Evolutionary conservation across 2,888 invertebrate genomes (phyloP), one percentile per base, ranked within the genome.

Genomic region (Cistogaster globosa): DNA sequence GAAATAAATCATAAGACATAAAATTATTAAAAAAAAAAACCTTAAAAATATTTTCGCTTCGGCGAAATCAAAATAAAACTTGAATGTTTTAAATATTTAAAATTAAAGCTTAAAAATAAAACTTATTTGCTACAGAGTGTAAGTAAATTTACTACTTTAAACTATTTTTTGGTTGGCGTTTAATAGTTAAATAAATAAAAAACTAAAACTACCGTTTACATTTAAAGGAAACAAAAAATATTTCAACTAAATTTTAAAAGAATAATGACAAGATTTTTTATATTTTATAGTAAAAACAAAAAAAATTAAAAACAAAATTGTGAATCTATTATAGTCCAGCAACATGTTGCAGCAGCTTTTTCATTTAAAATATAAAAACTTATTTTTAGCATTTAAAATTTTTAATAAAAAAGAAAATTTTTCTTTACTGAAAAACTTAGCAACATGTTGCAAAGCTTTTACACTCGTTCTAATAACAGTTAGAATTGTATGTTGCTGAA

Each of bases 1-100:
- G 87, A 88, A 87, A 81, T 75, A 85, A 86, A 87, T 83, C 63
- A 86, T 86, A 87, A 88, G 86, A 87, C 68, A 85, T 9, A 69
- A 53, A 53, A 55, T 20, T 65, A 2, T 16, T 20, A 32, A 26
- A 7, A 45, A 12, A 18, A 26, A 6, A 32, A 38, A 7, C 6
- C 1, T 58, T 72, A 26, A 48, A 36, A 16, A 71, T 60, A 22
- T 38, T 68, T 60, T 60, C 38, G 20, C 16, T 72, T 48, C 18
- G 1, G 36, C 57, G n/a, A 48, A 57, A 42, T 8, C 3, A 48
- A 48, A 0, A 36, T 18, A 72, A 32, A 22, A 51, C 20, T 11
- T 38, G 9, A 45, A 20, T 42, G n/a, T 18, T 58, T 26, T 48
- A 14, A 14, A 48, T 51, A 36, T 51, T 12, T 7, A 36, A 51